Percentiles rank a stretch among this genome's conserved stretches.
Evolutionary conservation across 2,797 vertebrate genomes (phyloP).

Genomic region (Alectoris magna): DNA sequence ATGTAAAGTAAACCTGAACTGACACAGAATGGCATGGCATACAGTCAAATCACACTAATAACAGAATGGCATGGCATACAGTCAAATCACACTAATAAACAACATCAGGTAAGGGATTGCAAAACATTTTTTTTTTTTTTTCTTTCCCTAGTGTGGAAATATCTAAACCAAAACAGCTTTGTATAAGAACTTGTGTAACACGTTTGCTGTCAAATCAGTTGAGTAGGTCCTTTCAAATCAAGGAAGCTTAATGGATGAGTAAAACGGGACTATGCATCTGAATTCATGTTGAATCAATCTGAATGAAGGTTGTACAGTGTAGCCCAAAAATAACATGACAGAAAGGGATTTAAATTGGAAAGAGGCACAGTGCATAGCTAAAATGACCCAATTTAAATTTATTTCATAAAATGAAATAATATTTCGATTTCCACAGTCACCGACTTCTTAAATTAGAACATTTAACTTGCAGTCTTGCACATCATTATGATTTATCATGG

Average conservation of each 20-base stretch:
- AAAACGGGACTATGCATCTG: background rate
- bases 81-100: background rate
- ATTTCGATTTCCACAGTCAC: background rate
- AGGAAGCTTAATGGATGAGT: background rate
- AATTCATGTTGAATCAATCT: background rate
- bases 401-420: background rate
- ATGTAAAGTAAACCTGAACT: background rate
- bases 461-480: background rate
- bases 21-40: background rate
- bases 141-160: background rate
- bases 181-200: background rate
- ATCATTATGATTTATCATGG: background rate
- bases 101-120: background rate
- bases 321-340: background rate
- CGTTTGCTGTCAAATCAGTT: background rate
- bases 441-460: background rate
- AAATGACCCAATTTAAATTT: conserved; percentile 26
- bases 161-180: background rate
- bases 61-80: background rate
- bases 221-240: background rate
- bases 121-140: background rate
- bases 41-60: background rate
- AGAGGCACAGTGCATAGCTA: background rate
- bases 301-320: background rate
- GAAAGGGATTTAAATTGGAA: background rate